Evolutionary conservation across 2,888 invertebrate species (phyloP), one percentile per base, ranked within the genome.

Genomic region (Leptopilina syphax): DNA sequence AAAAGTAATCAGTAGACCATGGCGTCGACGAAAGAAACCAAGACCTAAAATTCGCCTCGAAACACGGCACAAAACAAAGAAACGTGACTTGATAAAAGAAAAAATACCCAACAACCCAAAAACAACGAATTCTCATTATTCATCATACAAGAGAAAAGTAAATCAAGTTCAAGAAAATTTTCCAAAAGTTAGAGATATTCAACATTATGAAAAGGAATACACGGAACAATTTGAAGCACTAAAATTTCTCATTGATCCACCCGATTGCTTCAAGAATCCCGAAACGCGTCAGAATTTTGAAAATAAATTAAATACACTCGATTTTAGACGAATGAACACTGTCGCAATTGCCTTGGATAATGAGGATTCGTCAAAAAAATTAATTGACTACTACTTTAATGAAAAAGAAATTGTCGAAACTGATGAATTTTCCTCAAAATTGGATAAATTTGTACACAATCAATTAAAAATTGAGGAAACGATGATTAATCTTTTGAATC

Each of bases 301-400:
- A 24, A 88, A 87, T 78, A 86, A 87, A 79, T 84, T 91, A 18
- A 90, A 88, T 77, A 90, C 88, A 12, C 82, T 91, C 67, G 91
- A 91, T 79, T 87, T 91, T 68, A 86, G 84, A 24, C 80, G 86
- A 57, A 91, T 91, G 87, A 91, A 91, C 77, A 91, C 91, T 18
- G 88, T 91, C 7, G 91, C 90, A 1, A 41, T 86, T 73, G 41
- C 73, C 8, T 9, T 18, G 27, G 81, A 66, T 4, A 34, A 57
- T 13, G 12, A 57, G 8, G 24, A 57, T 34, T 34, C 13, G 9
- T 1, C 57, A 0, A 44, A 57, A 9, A 34, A 10, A 41, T 34
- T 27, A n/a, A 57, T n/a, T 5, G 44, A 44, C 8, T 50, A 50
- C 3, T 50, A 50, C 9, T 12, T 8, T 12, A 44, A 1, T 0